Base-by-base conservation (phyloP, 2,797 vertebrate genomes). In the Arrhamphus sclerolepis region DNA sequence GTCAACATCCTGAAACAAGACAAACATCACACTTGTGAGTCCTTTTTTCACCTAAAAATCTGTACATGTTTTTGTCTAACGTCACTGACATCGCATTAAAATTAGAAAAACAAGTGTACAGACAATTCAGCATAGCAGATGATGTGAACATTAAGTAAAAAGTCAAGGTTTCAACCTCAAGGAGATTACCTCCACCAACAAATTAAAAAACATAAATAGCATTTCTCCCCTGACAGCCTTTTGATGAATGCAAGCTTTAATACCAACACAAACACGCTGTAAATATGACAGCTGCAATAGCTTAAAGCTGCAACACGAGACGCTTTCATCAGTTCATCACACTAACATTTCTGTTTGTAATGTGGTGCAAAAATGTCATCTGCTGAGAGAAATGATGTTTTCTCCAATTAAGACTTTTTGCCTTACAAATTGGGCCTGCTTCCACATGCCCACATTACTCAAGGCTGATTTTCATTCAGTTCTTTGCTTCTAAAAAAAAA, bases 1-100 rank as follows among this genome's bases (percentile, higher is more conserved):
- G 17, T 98, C 96, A n/a, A 96, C 26, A 29, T 99, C 97, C 98
- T 99, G 75, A 62, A 66, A 66, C 9, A 51, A 9, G 3, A 29
- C 7, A 34, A 10, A 9, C 9, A 10, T 34, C 10, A 2, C 10
- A 11, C 10, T 29, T 34, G 11, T 34, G 9, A 34, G 9, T 34
- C 10, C 10, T 34, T 10, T 26, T 26, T 26, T 13, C 31, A 34
- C 10, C 2, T 34, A 34, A 34, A 34, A 34, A 34, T 34, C 9
- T 34, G 9, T 9, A 34, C 10, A 34, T 2, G 2, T 3, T 31
- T 3, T 34, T 34, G 2, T 1, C 31, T 7, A 9, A 29, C 28
- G 7, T 28, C 29, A 6, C 29, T 9, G 29, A 31, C 29, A 31
- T 31, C 29, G n/a, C n/a, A n/a, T n/a, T 6, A 26, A 26, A 2